Conservation (phyloP, 2,797 vertebrate species). For the Bucorvus abyssinicus region DNA sequence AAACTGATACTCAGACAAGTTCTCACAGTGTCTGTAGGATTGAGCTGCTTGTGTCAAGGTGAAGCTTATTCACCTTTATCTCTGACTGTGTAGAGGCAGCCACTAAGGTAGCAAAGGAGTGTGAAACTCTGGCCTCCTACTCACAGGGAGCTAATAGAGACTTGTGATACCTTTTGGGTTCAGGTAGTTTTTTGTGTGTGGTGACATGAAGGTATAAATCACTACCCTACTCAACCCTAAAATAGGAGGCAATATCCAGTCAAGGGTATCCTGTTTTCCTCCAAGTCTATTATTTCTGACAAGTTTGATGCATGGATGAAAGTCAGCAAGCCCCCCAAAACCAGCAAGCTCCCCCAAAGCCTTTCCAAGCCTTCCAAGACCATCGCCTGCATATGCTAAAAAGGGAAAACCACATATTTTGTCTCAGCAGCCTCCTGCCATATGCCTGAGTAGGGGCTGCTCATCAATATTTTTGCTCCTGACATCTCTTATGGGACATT, state of each 20-base stretch:
- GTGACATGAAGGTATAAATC: not conserved
- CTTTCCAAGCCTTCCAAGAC: not conserved
- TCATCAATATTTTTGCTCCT: not conserved
- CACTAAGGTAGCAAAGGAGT: not conserved
- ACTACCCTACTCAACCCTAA: not conserved
- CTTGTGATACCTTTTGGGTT: not conserved
- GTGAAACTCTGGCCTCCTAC: not conserved
- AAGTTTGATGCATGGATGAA: not conserved
- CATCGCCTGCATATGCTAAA: not conserved
- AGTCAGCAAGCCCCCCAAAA: not conserved
- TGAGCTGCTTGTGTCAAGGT: not conserved
- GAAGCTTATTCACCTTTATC: not conserved
- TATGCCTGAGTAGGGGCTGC: not conserved
- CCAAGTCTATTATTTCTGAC: not conserved
- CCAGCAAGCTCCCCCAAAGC: not conserved
- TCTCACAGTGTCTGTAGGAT: not conserved
- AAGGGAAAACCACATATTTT: not conserved
- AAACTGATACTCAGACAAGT: not conserved
- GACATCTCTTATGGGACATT: not conserved
- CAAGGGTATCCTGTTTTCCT: not conserved
- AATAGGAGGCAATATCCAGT: not conserved
- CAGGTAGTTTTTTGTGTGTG: not conserved
- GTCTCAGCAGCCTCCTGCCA: not conserved
- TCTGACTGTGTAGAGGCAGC: not conserved
- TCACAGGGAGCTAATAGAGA: not conserved